These are phyloP conservation scores for Colletes gigas DNA, from an alignment of 1,140 invertebrate genomes.

Conservation along the genomic window DNA sequence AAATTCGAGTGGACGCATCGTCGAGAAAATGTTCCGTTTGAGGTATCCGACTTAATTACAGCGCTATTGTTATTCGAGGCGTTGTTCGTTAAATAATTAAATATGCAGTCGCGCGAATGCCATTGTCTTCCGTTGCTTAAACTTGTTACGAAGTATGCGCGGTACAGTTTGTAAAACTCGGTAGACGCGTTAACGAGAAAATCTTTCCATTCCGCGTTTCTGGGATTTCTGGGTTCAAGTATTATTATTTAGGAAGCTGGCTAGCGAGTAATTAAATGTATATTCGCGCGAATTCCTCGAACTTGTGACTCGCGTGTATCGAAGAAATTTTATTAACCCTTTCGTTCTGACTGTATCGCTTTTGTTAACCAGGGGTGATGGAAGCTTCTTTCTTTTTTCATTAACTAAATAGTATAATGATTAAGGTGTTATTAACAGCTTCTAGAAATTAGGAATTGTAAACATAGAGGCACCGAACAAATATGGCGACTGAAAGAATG, in stretches of 20 bases:
- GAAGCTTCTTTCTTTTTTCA: too few relatives aligned
- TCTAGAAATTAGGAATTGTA: too few relatives aligned
- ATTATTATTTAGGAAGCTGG: background rate
- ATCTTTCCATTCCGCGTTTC: background rate
- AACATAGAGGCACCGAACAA: too few relatives aligned
- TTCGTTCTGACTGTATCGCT: background rate
- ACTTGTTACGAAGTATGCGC: too few relatives aligned
- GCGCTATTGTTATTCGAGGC: background rate
- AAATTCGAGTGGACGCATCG: background rate
- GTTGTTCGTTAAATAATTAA: background rate
- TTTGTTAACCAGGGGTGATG: too few relatives aligned
- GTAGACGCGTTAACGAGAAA: too few relatives aligned
- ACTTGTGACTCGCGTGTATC: background rate
- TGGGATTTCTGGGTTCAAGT: background rate
- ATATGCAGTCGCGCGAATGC: background rate
- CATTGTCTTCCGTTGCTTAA: too few relatives aligned
- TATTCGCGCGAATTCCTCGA: background rate
- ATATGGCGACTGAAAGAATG: too few relatives aligned
- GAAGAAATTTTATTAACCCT: too few relatives aligned
- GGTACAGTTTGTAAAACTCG: background rate
- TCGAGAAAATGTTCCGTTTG: background rate
- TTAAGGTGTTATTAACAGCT: too few relatives aligned
- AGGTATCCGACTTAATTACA: background rate
- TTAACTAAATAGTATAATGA: too few relatives aligned
- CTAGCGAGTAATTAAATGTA: background rate